Evolutionary conservation across 1,140 invertebrate genomes (phyloP), one percentile per base, ranked within the genome.

Genomic region (Drosophila hydei): DNA sequence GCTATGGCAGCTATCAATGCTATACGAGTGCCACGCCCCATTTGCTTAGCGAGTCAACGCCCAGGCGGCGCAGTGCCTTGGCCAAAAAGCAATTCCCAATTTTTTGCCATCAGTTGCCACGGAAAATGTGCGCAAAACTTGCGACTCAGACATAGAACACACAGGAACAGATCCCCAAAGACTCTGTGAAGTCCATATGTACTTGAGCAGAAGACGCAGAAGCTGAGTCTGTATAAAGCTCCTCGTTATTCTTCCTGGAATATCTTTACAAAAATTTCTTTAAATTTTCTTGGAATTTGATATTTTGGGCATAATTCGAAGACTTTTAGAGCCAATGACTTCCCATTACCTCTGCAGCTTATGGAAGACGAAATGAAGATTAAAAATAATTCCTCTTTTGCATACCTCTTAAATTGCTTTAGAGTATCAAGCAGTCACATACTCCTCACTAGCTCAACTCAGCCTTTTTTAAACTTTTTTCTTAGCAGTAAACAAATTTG

Each of bases 401-500:
- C 0, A 30, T 30, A 8, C 8, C 16, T 3, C 8, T 8, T 1
- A 8, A 0, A n/a, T 19, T 11, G 4, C 4, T 8, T 1, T 27
- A 30, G 25, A 25, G 14, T 33, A 51, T 51, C 8, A 4, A 1
- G 3, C 9, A 11, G 48, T 30, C 48, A 14, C 8, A 25, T 25
- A 18, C 7, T 25, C 4, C 23, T 6, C 12, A 14, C 23, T n/a
- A 4, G 19, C 18, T 7, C 45, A 14, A n/a, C 5, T n/a, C 2
- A 4, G 3, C 1, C 14, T 16, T 14, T 30, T 47, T 47, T 21
- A 1, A 19, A 0, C 45, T 63, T 80, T 80, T 77, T 72, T 88
- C 14, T 8, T 5, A 16, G 83, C 58, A 65, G 81, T 85, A 85
- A 85, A 85, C 81, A 85, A 85, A 85, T 85, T 85, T 78, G 83